Conservation (phyloP, 2,113 vertebrate genomes). For the Baryphthengus martii region DNA sequence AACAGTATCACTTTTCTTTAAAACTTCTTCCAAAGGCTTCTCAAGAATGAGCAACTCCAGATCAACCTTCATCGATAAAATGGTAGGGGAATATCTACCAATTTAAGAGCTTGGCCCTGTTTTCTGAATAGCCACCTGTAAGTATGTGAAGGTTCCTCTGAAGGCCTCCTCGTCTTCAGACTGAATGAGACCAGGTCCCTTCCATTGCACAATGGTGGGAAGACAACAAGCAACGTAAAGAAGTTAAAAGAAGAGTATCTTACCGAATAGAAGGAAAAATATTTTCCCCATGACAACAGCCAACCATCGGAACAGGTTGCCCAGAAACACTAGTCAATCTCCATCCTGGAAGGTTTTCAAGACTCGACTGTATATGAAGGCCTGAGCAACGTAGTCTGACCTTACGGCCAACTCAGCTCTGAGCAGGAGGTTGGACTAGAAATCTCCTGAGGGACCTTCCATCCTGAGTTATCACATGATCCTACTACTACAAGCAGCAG, state of each 20-base stretch:
- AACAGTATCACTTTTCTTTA: rapidly evolving
- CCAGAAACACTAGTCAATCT: not conserved
- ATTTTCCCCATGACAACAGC: not conserved
- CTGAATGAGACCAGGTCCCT: not conserved
- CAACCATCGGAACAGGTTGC: not conserved
- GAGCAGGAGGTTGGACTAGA: not conserved
- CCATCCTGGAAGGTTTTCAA: not conserved
- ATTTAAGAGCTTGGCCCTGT: not conserved
- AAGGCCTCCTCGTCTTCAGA: not conserved
- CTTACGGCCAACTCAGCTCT: not conserved
- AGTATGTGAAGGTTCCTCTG: not conserved
- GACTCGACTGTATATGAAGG: not conserved
- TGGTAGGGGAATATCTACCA: not conserved
- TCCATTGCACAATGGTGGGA: not conserved
- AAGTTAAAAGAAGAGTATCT: not conserved
- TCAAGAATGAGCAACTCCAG: not conserved
- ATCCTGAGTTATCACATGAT: not conserved
- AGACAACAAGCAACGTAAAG: not conserved
- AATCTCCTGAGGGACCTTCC: not conserved
- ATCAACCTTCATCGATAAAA: not conserved
- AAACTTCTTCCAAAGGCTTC: not conserved
- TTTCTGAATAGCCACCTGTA: not conserved
- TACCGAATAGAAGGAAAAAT: not conserved
- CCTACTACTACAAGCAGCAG: not conserved
- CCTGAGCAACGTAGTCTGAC: not conserved